Evolutionary conservation across 2,797 vertebrate genomes (phyloP), one percentile per base, ranked within the genome.

Genomic region (Halcyon badia): DNA sequence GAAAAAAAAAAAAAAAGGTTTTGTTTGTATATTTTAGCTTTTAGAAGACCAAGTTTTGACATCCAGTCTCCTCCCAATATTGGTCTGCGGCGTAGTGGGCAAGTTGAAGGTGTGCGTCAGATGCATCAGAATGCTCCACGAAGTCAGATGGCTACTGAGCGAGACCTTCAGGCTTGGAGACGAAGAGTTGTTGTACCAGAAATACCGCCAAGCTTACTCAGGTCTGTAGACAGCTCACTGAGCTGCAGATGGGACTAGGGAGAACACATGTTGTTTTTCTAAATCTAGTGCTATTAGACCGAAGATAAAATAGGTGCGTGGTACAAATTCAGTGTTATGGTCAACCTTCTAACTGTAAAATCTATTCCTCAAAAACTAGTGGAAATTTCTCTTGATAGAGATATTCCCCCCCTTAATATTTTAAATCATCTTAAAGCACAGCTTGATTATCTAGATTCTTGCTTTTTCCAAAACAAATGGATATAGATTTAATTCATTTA

Each of bases 71-170:
- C 99, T 5, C 99, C 99, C 42, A 99, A 99, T 66, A 99, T 99
- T 52, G 99, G 99, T 16, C 98, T 99, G 69, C 98, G 99, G 15
- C 99, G 99, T 46, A 99, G 99, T 9, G 99, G 99, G 21, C 99
- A 99, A 96, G 99, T 99, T 89, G 99, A 99, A 97, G 99, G 99
- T 1, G 99, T 99, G 30, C 98, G 99, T 31, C 99, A 99, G 94
- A 99, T 99, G 99, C 99, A 99, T 95, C 99, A 99, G 93, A 99
- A 99, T 16, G 99, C 99, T 18, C 99, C 99, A 4, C 99, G 99
- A 33, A 99, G 99, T 97, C 99, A 99, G 94, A 99, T 99, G 91
- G 99, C 99, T 73, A 99, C 99, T 0, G 99, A 99, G 95, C 97
- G 99, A 66, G 99, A 99, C 96, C 98, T 99, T 60, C 99, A 99